These are phyloP conservation scores for Patagioenas fasciata DNA, from an alignment of 2,113 vertebrate genomes.

Conservation along the genomic window DNA sequence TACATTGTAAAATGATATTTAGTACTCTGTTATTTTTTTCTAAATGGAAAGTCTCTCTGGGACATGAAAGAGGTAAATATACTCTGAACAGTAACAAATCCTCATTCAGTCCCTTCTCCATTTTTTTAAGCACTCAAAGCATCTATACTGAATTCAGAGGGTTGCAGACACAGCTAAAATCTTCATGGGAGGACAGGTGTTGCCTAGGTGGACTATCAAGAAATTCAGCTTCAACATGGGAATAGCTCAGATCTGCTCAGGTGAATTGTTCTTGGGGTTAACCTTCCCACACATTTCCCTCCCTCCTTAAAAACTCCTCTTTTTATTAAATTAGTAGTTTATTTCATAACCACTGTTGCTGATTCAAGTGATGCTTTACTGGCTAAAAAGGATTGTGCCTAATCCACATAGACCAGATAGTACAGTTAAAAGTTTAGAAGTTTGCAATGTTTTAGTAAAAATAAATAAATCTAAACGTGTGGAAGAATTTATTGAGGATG, in stretches of 20 bases:
- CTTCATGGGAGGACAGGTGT: neutral
- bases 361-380: neutral
- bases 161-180: neutral
- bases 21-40: neutral
- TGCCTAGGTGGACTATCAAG: neutral
- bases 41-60: neutral
- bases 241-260: neutral
- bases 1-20: neutral
- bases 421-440: neutral
- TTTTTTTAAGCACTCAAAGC: neutral
- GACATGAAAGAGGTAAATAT: neutral
- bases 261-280: neutral
- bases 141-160: neutral
- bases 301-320: neutral
- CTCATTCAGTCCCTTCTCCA: neutral
- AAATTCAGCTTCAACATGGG: neutral
- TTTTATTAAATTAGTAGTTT: constrained; percentile 33
- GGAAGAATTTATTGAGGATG: neutral
- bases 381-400: neutral
- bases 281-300: neutral
- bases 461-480: neutral
- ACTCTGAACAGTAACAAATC: neutral
- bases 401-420: neutral
- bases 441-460: neutral
- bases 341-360: neutral